Evolutionary conservation across 2,113 vertebrate genomes (phyloP).

Genomic region (Zosterops hypoxanthus): DNA sequence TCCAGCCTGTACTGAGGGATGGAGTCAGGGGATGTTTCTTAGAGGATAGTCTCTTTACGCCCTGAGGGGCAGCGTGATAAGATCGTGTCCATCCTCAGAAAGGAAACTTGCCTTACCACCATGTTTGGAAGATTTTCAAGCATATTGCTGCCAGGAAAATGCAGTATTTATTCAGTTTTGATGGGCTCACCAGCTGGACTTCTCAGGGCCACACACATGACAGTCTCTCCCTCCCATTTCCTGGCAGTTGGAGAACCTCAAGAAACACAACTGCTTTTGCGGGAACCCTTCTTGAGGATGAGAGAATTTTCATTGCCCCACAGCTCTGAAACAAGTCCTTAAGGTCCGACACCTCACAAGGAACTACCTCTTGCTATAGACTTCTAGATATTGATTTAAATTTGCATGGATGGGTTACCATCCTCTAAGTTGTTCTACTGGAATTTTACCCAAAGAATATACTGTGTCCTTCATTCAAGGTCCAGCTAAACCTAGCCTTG

Average conservation of each 20-base stretch:
- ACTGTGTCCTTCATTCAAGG: not conserved
- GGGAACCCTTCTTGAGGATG: not conserved
- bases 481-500: not conserved
- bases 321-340: not conserved
- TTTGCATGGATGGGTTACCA: not conserved
- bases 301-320: not conserved
- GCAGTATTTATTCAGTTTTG: not conserved
- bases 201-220: fast-evolving
- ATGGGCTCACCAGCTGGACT: not conserved
- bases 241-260: not conserved
- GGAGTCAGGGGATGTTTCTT: not conserved
- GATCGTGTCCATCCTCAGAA: fast-evolving
- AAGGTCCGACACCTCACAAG: not conserved
- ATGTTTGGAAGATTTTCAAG: not conserved
- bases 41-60: not conserved
- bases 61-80: not conserved
- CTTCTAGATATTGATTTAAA: not conserved
- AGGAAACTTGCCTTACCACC: not conserved
- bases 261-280: not conserved
- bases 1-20: not conserved
- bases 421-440: not conserved
- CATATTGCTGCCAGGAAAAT: not conserved
- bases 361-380: not conserved
- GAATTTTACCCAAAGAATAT: not conserved
- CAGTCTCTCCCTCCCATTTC: not conserved